These are phyloP conservation scores for Phocides pigmalion DNA, from an alignment of 1,140 invertebrate species.

Conservation along the genomic window DNA sequence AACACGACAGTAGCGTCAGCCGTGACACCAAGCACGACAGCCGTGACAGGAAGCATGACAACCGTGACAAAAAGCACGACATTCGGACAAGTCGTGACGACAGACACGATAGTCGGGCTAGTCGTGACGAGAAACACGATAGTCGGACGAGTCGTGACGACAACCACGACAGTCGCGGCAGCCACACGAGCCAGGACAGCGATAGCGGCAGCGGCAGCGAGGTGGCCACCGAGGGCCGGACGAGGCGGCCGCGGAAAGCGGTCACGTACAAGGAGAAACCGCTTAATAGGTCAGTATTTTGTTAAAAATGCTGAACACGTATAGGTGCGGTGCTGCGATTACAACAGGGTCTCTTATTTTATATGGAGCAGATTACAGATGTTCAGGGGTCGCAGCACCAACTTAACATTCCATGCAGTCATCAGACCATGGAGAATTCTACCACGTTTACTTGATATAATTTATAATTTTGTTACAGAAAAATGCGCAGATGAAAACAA, in stretches of 20 bases:
- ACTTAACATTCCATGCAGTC: not conserved
- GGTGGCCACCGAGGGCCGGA: constrained; percentile 43
- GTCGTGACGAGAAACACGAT: not conserved
- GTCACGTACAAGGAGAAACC: constrained; percentile 70
- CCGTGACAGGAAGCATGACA: not conserved
- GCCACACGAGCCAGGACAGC: too few species aligned
- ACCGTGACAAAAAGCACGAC: not conserved
- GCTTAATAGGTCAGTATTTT: constrained; percentile 56
- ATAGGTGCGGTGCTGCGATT: too few species aligned
- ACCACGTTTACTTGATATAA: not conserved
- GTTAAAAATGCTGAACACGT: too few species aligned
- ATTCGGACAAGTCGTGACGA: not conserved
- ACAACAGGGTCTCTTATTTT: too few species aligned
- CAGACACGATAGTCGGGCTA: constrained; percentile 21
- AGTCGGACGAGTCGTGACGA: not conserved
- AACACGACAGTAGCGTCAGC: not conserved
- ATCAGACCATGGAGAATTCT: not conserved
- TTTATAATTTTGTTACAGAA: constrained; percentile 52
- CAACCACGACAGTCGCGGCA: constrained; percentile 7
- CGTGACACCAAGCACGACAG: not conserved
- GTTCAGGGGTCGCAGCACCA: not conserved
- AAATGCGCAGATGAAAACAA: constrained; percentile 57
- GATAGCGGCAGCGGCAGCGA: constrained; percentile 45
- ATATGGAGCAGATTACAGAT: not conserved
- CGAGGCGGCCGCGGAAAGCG: constrained; percentile 52